These are phyloP conservation scores for Lasioglossum figueresi DNA, from an alignment of 2,888 invertebrate genomes.

Conservation along the genomic window DNA sequence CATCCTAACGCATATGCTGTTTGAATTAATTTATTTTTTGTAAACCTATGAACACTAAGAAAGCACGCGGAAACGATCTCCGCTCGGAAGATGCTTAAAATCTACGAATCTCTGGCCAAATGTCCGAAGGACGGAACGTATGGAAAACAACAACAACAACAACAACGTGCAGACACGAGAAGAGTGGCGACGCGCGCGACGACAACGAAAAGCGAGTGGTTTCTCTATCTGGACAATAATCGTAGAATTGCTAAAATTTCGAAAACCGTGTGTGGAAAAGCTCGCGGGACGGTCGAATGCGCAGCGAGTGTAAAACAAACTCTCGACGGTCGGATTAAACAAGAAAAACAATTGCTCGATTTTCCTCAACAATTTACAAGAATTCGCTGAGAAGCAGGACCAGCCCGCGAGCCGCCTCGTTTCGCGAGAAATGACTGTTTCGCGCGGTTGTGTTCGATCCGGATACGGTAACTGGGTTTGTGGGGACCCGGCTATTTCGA, in stretches of 20 bases:
- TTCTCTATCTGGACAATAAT: neutral
- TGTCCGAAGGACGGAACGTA: constrained; percentile 62
- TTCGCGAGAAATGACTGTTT: neutral
- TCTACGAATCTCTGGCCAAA: constrained; percentile 76
- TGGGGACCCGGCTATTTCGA: constrained; percentile 5
- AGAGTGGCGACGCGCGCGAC: neutral
- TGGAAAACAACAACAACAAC: constrained; percentile 13
- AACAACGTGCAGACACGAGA: neutral
- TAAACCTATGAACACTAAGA: constrained; percentile 83
- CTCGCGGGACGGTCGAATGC: neutral
- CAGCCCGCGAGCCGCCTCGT: neutral
- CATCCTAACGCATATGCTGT: constrained; percentile 56
- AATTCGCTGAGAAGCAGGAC: neutral
- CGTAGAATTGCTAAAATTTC: neutral
- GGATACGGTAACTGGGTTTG: neutral
- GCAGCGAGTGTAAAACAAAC: neutral
- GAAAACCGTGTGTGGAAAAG: neutral
- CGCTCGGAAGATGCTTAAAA: constrained; percentile 79
- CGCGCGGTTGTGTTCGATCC: neutral
- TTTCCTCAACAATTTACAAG: neutral
- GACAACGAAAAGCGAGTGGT: neutral
- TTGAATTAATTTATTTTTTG: constrained; percentile 81
- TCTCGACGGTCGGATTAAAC: neutral
- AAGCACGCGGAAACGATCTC: constrained; percentile 78
- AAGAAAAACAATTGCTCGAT: neutral